phyloP scores from a whole-genome alignment of 2,888 invertebrate species.

The Digitonthophagus gazella region DNA sequence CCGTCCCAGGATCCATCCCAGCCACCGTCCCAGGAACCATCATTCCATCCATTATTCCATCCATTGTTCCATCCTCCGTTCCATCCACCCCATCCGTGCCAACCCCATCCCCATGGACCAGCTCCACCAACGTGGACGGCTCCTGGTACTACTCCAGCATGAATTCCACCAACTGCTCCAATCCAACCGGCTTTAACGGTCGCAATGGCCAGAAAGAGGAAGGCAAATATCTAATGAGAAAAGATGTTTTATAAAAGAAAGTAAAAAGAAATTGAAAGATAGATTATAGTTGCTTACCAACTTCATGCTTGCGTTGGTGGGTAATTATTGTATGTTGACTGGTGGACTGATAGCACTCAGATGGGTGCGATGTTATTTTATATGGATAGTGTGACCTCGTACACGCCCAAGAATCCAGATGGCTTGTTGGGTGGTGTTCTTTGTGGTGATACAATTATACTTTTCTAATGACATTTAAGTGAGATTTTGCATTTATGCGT shows the following conservation, averaged over 20 bases:
- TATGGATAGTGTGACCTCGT: not conserved
- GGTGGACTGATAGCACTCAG: not conserved
- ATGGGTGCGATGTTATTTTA: not conserved
- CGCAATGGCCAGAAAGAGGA: not conserved
- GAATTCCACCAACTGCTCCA: slow-evolving; percentile 17
- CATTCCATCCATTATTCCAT: slow-evolving; percentile 14
- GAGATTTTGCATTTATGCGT: not conserved
- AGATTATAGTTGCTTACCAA: not conserved
- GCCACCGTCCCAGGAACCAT: slow-evolving; percentile 14
- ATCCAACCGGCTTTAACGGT: not conserved
- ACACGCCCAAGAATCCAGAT: not conserved
- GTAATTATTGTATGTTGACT: not conserved
- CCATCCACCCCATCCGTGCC: not conserved
- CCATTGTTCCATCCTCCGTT: slow-evolving; percentile 16
- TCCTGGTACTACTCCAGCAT: slow-evolving; percentile 25
- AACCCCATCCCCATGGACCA: slow-evolving; percentile 20
- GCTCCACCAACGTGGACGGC: slow-evolving; percentile 21
- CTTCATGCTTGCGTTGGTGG: not conserved
- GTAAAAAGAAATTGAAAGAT: not conserved
- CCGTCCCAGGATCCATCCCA: slow-evolving; percentile 13
- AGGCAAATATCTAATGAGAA: not conserved
- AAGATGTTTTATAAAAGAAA: not conserved
- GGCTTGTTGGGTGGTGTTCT: not conserved
- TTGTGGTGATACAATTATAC: not conserved
- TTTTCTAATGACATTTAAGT: not conserved